A percentile compares a stretch with the other conserved stretches of the same genome.
phyloP scores from a whole-genome alignment of 2,113 vertebrate genomes.

The Caracal caracal region DNA sequence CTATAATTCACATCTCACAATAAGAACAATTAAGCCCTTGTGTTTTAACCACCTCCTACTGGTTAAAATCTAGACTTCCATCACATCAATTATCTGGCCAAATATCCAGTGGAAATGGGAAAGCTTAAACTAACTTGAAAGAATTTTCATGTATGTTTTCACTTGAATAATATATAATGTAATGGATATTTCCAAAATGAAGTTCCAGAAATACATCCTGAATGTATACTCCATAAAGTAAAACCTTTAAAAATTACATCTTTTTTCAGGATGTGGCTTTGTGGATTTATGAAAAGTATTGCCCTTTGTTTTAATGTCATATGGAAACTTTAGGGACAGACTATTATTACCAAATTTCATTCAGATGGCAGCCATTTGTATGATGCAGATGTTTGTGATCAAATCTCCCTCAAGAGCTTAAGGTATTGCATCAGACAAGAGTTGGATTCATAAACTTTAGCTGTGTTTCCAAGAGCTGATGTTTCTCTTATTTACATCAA shows the following conservation, averaged over 20 bases:
- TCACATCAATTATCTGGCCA: neutral
- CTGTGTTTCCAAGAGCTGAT: neutral
- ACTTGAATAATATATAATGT: neutral
- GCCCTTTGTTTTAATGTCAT: neutral
- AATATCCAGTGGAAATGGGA: neutral
- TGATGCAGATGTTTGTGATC: neutral
- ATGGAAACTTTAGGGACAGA: neutral
- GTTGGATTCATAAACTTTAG: neutral
- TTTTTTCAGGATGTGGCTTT: neutral
- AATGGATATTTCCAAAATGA: neutral
- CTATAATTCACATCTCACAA: neutral
- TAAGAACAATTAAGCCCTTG: neutral
- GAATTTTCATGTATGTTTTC: neutral
- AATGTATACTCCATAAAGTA: neutral
- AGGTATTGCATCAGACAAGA: neutral
- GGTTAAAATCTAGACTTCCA: neutral
- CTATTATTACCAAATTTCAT: neutral
- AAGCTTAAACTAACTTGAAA: neutral
- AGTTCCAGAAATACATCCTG: neutral
- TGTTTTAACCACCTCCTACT: neutral
- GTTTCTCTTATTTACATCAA: neutral
- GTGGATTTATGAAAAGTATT: neutral
- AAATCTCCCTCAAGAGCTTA: slow-evolving; percentile 2
- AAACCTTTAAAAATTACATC: neutral
- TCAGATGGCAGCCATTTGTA: neutral